Percentiles rank a stretch among this genome's conserved stretches.
These are phyloP conservation scores for Pterocles gutturalis DNA, from an alignment of 2,113 vertebrate genomes.

Conservation along the genomic window DNA sequence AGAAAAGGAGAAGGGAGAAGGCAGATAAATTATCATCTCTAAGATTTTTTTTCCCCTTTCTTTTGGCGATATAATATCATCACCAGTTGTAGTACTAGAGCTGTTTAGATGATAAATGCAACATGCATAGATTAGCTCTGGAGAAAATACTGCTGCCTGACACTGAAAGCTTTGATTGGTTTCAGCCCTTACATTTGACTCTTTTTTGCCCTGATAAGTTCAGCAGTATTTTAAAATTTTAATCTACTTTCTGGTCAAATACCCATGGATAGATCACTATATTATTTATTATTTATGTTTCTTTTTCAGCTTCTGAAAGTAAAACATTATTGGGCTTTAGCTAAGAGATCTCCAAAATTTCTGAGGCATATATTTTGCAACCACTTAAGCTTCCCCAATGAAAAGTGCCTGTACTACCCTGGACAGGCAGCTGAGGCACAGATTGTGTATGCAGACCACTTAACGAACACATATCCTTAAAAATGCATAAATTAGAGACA, in stretches of 20 bases:
- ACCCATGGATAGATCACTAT: constrained; percentile 23
- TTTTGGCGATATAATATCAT: constrained; percentile 46
- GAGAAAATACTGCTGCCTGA: constrained; percentile 53
- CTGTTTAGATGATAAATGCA: constrained; percentile 74
- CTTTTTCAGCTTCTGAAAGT: constrained; percentile 49
- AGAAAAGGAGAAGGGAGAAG: neutral
- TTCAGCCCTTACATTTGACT: constrained; percentile 58
- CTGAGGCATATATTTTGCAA: neutral
- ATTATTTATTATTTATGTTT: constrained; percentile 63
- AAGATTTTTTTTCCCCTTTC: neutral
- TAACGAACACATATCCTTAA: neutral
- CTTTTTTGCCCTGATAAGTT: constrained; percentile 65
- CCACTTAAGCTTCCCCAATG: neutral
- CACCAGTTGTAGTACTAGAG: constrained; percentile 32
- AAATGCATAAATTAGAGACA: neutral
- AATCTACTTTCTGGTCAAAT: constrained; percentile 71
- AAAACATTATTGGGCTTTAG: constrained; percentile 33
- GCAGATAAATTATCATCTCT: constrained; percentile 59
- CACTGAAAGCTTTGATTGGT: constrained; percentile 59
- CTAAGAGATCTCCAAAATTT: neutral
- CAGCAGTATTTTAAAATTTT: constrained; percentile 75
- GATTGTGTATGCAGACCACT: neutral
- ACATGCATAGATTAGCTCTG: constrained; percentile 44
- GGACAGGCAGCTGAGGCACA: constrained; percentile 4
- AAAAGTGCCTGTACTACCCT: neutral